Base-by-base conservation (phyloP, 2,797 vertebrate genomes). In the Sarcophilus harrisii region DNA sequence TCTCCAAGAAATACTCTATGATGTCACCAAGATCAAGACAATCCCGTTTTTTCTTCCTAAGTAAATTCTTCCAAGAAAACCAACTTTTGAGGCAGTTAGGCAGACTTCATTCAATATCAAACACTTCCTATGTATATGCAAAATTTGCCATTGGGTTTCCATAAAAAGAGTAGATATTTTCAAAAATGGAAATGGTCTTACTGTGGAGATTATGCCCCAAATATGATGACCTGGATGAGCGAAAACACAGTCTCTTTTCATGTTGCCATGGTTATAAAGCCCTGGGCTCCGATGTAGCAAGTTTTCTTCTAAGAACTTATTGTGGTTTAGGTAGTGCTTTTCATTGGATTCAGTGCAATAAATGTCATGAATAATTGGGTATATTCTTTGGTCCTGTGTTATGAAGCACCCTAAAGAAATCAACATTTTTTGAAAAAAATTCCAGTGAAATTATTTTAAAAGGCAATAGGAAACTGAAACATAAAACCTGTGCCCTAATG, bases 401-500 rank as follows among this genome's bases (percentile, higher is more conserved):
- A 12, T 55, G 45, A 29, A 54, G 3, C 28, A 52, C 28, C 12
- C 54, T 27, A 90, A 90, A 90, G 89, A 90, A 52, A 90, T 52
- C 11, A 29, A 10, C 10, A 27, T 52, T 90, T 90, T 90, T 90
- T 24, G 27, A 87, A 12, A 3, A 55, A 32, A 90, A 55, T 52
- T 55, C 38, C 18, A 24, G 52, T 5, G 66, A 95, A 59, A 21
- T 58, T 90, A 92, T 66, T 92, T 93, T 60, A 91, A 59, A 60
- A 49, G 92, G n/a, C 91, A 59, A 89, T 92, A 93, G 49, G 66
- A 91, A 94, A 8, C 18, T 38, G 29, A n/a, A 90, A 92, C 52
- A 28, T 58, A 94, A 66, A 2, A 29, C 94, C n/a, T 90, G 32
- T n/a, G 59, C 1, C 91, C 30, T n/a, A 66, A 49, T 91, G n/a